Base-by-base conservation (phyloP, 2,797 vertebrate genomes). In the Sus cebifrons region DNA sequence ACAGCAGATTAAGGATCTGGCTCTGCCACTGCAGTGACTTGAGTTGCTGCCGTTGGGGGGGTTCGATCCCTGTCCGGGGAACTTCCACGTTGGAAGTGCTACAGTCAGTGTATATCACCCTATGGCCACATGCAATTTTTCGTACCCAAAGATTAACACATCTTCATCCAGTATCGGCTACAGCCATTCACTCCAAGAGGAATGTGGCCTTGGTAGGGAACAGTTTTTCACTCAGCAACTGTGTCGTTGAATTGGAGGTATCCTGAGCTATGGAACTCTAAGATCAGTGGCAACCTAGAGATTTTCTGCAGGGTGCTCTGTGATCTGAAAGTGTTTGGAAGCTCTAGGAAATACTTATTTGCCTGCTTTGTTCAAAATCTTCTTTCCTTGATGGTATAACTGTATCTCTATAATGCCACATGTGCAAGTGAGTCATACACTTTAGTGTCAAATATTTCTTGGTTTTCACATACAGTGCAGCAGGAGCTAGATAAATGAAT, bases 321-420 rank as follows among this genome's bases (percentile, higher is more conserved):
- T 27, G 27, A 83, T 13, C 52, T 86, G 20, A 74, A 29, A 15
- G 21, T 52, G 6, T 73, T 79, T 95, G 40, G 20, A 25, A 29
- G 7, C 15, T 52, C 68, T 4, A 10, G 25, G 58, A 52, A 94
- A 12, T 18, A 25, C 10, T 32, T 36, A 32, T 62, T 84, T 86
- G 36, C 44, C 60, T 25, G 64, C 62, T 92, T 95, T 70, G 25
- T 82, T 93, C 71, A 86, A 86, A 64, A 29, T 36, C 9, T 40
- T 94, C 71, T 82, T 58, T 18, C 52, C 78, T 67, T 16, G n/a
- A 17, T 20, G 68, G 3, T 74, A 56, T 70, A 27, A 40, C 36
- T 56, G 0, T 70, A 27, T 60, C 8, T 65, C 40, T 36, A 14
- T 52, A 64, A 67, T 29, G 29, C 8, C 15, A 81, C 17, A 25